Base-by-base conservation (phyloP, 1,140 invertebrate genomes). In the Drosophila watanabei region DNA sequence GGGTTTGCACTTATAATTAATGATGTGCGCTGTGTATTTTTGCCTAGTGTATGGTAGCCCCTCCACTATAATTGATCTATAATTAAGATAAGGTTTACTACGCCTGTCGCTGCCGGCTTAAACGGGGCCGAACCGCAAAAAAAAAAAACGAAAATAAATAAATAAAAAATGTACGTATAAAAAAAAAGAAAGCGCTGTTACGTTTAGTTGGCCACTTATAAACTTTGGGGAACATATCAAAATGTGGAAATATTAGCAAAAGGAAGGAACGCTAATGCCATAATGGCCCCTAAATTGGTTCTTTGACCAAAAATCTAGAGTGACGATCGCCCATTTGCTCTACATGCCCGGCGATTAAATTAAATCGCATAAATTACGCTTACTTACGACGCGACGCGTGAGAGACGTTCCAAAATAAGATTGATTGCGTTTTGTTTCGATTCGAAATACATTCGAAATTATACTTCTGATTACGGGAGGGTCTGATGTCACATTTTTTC, bases 11-110 rank as follows among this genome's bases (percentile, higher is more conserved):
- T 73, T 73, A 73, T 73, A 52, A 73, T 73, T 73, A 73, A 73
- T 73, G 68, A 61, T 73, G 68, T 73, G 45, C 65, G 60, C 45
- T 52, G 66, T 57, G n/a, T 69, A 48, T 46, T 43, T 39, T 73
- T 39, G n/a, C 56, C 48, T 9, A 61, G 45, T 59, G 56, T 41
- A 46, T 57, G 51, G 59, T 75, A 54, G 59, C 70, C 33, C 69
- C 70, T 48, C 56, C 35, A 72, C 62, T 75, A 89, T 89, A 89
- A 89, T 89, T 89, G 86, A 89, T 89, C 81, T 89, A 89, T 85
- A 89, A 89, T 89, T 85, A 85, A 89, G 85, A 89, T 89, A 89
- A 90, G 82, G 86, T 66, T 82, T 82, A 81, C 65, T 76, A 72
- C 61, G 61, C 52, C 77, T 80, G 78, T 80, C 78, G 68, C 68